Evolutionary conservation across 2,888 invertebrate genomes (phyloP).

Genomic region (Drosophila aldrichi): DNA sequence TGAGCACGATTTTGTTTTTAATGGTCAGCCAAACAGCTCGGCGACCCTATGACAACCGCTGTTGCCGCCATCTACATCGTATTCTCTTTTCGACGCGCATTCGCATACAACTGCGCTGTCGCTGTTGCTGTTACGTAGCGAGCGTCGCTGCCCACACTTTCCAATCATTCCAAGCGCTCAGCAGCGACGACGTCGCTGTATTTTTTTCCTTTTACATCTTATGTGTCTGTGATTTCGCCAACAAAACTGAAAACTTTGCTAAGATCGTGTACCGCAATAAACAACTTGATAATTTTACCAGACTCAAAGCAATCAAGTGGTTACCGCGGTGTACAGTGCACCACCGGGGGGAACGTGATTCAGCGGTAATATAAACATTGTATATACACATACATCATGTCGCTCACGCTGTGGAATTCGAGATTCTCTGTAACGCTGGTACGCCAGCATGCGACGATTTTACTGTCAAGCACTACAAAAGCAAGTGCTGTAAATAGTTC

Average conservation of each 20-base stretch:
- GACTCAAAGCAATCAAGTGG: background rate
- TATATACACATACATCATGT: constrained; percentile 45
- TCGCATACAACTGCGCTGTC: constrained; percentile 61
- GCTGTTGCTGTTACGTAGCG: constrained; percentile 65
- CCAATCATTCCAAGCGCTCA: constrained; percentile 53
- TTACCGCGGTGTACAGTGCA: background rate
- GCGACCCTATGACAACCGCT: constrained; percentile 31
- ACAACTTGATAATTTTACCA: constrained; percentile 28
- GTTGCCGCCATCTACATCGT: constrained; percentile 22
- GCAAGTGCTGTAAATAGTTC: constrained; percentile 23
- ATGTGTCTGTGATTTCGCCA: constrained; percentile 24
- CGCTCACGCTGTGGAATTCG: constrained; percentile 82
- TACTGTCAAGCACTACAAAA: constrained; percentile 52
- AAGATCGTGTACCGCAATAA: constrained; percentile 25
- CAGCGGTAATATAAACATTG: constrained; percentile 12
- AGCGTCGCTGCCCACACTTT: constrained; percentile 51
- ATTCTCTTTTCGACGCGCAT: constrained; percentile 43
- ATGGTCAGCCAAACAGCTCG: constrained; percentile 16
- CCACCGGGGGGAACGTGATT: constrained; percentile 29
- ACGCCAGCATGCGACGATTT: constrained; percentile 69
- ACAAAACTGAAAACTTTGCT: constrained; percentile 28
- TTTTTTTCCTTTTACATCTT: constrained; percentile 19
- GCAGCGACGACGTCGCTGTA: constrained; percentile 13
- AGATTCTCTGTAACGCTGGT: constrained; percentile 75
- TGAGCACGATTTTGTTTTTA: constrained; percentile 10